Conservation (phyloP, 2,888 invertebrate genomes). For the Pyrgus malvae region DNA sequence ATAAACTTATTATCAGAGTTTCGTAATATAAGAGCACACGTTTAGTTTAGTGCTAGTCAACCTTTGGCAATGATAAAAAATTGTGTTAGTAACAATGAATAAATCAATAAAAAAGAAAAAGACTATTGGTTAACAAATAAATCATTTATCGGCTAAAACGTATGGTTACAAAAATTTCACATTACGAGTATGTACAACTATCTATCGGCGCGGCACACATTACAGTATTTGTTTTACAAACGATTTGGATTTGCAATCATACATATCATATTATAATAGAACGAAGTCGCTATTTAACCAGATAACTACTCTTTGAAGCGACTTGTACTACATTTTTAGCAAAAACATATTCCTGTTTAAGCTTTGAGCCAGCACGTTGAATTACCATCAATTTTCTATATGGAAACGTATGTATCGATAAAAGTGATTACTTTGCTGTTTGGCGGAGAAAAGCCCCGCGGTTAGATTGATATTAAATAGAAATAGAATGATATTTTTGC, state of each 20-base stretch:
- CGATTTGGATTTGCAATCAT: neutral
- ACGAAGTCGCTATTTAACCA: conserved; percentile 56
- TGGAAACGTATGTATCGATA: neutral
- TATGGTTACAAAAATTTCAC: too few relatives aligned
- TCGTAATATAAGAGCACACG: too few relatives aligned
- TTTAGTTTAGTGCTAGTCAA: too few relatives aligned
- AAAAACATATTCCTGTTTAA: conserved; percentile 56
- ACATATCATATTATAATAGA: conserved; percentile 26
- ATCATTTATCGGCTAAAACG: too few relatives aligned
- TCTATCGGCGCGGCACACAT: too few relatives aligned
- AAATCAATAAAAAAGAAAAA: too few relatives aligned
- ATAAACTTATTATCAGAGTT: too few relatives aligned
- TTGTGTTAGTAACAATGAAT: too few relatives aligned
- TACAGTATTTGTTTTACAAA: conserved; percentile 3
- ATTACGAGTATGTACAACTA: too few relatives aligned
- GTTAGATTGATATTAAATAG: neutral
- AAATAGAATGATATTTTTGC: too few relatives aligned
- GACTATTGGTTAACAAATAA: too few relatives aligned
- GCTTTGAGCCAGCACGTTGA: conserved; percentile 40
- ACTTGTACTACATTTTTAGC: conserved; percentile 48
- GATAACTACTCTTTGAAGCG: conserved; percentile 34
- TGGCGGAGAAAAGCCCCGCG: neutral
- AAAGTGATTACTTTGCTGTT: neutral
- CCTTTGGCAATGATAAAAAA: too few relatives aligned
- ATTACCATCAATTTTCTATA: conserved; percentile 1